Evolutionary conservation across 2,797 vertebrate species (phyloP), one percentile per base, ranked within the genome.

Genomic region (Rhabdomys pumilio): DNA sequence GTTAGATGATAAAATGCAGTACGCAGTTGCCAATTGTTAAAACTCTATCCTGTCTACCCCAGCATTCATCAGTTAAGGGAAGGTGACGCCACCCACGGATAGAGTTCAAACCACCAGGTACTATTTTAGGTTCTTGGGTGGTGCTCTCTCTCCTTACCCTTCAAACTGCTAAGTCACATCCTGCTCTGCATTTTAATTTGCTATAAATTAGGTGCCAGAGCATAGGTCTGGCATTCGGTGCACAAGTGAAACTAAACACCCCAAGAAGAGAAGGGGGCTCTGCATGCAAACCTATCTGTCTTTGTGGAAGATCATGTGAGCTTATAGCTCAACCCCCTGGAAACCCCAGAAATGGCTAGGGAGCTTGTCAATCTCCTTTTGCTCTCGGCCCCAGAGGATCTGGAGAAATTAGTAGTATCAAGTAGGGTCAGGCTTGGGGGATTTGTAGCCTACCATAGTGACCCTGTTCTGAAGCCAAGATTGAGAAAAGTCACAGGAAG

Each of bases 131-230:
- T 90, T 93, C 95, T 95, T 82, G 19, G 63, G 94, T 85, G 86
- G 86, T 29, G 44, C 76, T 80, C 20, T 79, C 75, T 94, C 77
- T 91, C 89, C 81, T 86, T 97, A 96, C 93, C 85, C 93, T 97
- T 92, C 93, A 97, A 87, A 96, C 88, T 93, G 87, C 93, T 93
- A 93, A 97, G 96, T 96, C 96, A 97, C 77, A 86, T 95, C 94
- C 97, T 97, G 95, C 93, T 96, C 92, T 97, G 93, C 93, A 91
- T 96, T 96, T 97, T 93, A 87, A 96, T 94, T 93, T 94, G 85
- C 34, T 97, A 9, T 53, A 92, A 95, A 92, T 95, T 87, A 93
- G 92, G 77, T 93, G 92, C 82, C 83, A 26, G 61, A 85, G 93
- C 26, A 14, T 34, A 75, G 88, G 34, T 82, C 84, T 96, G 77